Conservation (phyloP, 1,140 invertebrate genomes). For the Aphaenogaster rudis region DNA sequence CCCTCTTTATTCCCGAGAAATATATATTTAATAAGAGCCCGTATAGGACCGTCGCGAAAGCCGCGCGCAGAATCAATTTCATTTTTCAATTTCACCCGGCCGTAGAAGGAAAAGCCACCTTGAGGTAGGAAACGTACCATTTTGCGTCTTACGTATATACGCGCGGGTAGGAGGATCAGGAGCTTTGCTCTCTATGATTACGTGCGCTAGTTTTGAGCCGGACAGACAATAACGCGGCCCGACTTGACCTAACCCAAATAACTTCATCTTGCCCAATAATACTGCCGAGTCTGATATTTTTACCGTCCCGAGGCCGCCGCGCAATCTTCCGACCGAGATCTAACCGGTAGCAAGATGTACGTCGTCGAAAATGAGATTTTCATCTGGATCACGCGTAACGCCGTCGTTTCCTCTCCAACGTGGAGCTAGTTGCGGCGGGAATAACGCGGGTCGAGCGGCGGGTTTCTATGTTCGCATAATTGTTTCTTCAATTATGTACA, state of each 20-base stretch:
- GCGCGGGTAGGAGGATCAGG: slow-evolving; percentile 71
- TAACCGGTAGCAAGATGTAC: slow-evolving; percentile 53
- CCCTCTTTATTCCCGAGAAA: slow-evolving; percentile 20
- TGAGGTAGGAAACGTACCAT: slow-evolving; percentile 70
- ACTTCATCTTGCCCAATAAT: slow-evolving; percentile 78
- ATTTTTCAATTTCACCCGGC: slow-evolving; percentile 75
- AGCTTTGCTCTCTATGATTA: slow-evolving; percentile 79
- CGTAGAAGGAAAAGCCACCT: slow-evolving; percentile 66
- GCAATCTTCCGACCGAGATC: slow-evolving; percentile 70
- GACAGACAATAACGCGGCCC: slow-evolving; percentile 75
- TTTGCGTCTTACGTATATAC: slow-evolving; percentile 73
- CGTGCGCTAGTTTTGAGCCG: slow-evolving; percentile 72
- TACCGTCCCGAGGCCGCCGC: slow-evolving; percentile 38
- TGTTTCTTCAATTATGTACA: slow-evolving; percentile 51
- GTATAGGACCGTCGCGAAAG: slow-evolving; percentile 55
- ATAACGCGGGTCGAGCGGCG: neutral
- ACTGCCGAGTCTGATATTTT: slow-evolving; percentile 70
- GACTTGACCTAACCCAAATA: slow-evolving; percentile 78
- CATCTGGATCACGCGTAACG: slow-evolving; percentile 64
- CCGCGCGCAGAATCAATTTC: slow-evolving; percentile 74
- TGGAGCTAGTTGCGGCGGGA: neutral
- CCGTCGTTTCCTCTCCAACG: slow-evolving; percentile 42
- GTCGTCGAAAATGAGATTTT: slow-evolving; percentile 74
- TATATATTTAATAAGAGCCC: slow-evolving; percentile 73
- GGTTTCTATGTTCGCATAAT: slow-evolving; percentile 33